Base-by-base conservation (phyloP, 1,140 invertebrate genomes). In the Diorhabda carinulata region DNA sequence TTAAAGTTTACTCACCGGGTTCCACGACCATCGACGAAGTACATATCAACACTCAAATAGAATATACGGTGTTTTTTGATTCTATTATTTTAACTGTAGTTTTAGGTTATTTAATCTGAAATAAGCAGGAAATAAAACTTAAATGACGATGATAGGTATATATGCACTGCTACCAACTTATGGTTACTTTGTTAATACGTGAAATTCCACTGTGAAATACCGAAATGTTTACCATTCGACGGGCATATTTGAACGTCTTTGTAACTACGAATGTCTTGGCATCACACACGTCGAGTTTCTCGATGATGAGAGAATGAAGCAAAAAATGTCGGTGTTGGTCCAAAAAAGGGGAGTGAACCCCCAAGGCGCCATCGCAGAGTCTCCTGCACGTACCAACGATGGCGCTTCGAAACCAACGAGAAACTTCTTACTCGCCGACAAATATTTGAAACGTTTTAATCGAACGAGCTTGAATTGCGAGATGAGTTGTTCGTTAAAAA, bases 371-470 rank as follows among this genome's bases (percentile, higher is more conserved):
- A 43, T 8, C 41, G 43, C n/a, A n/a, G 47, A 52, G 47, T 52
- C 47, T 52, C 10, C n/a, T 62, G 41, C 61, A 62, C 61, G 61
- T 62, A 62, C 43, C 61, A 43, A 8, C 47, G 47, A 52, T 52
- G 47, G 47, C 61, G 61, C 61, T 41, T 62, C 42, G 10, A 41
- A 43, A 43, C 61, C 61, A 62, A n/a, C 61, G 43, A 62, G 43
- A 41, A 62, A 43, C 61, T 43, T 41, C 61, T 62, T 25, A 6
- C 42, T 62, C 43, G 43, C 61, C 61, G 61, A 62, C 61, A 62
- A 62, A 62, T 43, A 62, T 62, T 44, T 43, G 8, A 62, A 62
- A 62, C 61, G 61, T 62, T 62, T 62, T 62, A 62, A 62, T 62
- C 61, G 61, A 43, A 44, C 43, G 43, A 44, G 61, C 61, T 43